Conservation (phyloP, 2,888 invertebrate genomes). For the Cataglyphis livida region DNA sequence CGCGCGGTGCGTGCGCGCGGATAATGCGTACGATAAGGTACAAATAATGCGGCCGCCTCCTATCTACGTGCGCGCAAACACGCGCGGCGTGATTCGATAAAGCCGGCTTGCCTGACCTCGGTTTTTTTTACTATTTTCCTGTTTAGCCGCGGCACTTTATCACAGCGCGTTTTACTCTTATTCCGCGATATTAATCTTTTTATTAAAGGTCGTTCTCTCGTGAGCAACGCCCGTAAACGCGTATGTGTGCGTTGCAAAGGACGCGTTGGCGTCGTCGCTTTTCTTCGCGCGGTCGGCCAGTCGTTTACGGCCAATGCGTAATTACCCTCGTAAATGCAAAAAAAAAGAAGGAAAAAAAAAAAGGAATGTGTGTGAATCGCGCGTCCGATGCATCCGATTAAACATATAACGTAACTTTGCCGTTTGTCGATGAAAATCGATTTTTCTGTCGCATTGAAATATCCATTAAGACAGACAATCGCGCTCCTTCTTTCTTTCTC, state of each 20-base stretch:
- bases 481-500: conserved; percentile 7
- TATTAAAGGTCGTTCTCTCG: conserved; percentile 49
- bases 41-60: conserved; percentile 41
- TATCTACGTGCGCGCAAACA: conserved; percentile 71
- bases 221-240: conserved; percentile 31
- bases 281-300: conserved; percentile 20
- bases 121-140: conserved; percentile 44
- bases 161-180: conserved; percentile 44
- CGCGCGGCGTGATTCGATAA: conserved; percentile 78
- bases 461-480: conserved; percentile 28
- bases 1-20: conserved; percentile 13
- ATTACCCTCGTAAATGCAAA: not conserved
- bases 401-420: too few relatives aligned
- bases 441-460: conserved; percentile 10
- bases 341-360: not conserved
- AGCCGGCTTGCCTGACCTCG: conserved; percentile 49
- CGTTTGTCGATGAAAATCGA: not conserved
- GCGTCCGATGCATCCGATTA: not conserved
- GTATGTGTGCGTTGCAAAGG: conserved; percentile 7
- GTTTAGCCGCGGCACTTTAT: conserved; percentile 42
- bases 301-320: conserved; percentile 25
- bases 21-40: conserved; percentile 45
- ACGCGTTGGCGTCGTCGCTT: not conserved
- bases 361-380: not conserved
- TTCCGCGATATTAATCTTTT: conserved; percentile 48